These are phyloP conservation scores for Onychorhynchus coronatus DNA, from an alignment of 2,113 vertebrate species.

Conservation along the genomic window DNA sequence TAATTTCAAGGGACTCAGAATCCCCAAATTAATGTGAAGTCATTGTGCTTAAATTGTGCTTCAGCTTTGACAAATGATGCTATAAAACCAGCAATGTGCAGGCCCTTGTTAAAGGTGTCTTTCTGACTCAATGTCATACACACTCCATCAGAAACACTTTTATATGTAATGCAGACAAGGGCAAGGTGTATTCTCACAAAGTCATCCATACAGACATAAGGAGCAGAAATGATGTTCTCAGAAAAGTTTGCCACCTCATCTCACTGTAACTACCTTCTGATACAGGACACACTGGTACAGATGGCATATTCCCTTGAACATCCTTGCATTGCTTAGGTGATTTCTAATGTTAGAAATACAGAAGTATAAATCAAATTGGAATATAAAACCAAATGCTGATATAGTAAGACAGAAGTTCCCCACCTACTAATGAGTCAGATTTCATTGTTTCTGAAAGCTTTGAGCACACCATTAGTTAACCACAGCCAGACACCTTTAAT, in stretches of 20 bases:
- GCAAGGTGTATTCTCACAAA: background rate
- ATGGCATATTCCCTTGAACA: background rate
- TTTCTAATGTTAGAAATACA: background rate
- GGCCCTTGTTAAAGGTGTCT: background rate
- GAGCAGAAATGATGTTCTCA: background rate
- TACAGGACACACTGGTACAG: background rate
- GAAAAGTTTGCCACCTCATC: background rate
- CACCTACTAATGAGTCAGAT: background rate
- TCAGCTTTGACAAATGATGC: background rate
- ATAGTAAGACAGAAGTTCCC: background rate
- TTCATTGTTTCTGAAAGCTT: background rate
- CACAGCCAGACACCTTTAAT: background rate
- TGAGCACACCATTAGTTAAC: background rate
- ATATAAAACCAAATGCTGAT: background rate
- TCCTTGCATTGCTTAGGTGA: background rate
- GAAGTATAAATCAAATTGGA: background rate
- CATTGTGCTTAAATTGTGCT: background rate
- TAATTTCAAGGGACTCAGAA: background rate
- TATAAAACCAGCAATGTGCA: background rate
- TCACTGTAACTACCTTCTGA: background rate
- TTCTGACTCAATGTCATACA: background rate
- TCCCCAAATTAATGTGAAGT: background rate
- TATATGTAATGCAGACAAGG: background rate
- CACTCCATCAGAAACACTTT: background rate
- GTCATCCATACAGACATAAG: background rate